Conservation (phyloP, 2,888 invertebrate species). For the Nemotelus pantherinus region DNA sequence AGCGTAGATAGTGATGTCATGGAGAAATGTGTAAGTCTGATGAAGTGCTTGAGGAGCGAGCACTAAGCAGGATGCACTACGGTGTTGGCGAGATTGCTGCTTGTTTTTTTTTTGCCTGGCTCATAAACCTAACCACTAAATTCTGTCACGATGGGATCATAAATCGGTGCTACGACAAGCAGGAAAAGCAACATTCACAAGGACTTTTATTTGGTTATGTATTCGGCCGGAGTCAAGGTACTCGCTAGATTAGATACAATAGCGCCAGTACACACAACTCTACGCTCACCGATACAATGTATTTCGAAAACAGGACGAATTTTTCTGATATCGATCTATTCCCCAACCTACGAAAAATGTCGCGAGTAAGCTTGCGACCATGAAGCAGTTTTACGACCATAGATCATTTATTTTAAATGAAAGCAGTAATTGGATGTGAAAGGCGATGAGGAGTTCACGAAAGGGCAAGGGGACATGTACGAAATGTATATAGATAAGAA, state of each 20-base stretch:
- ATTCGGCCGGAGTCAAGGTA: no score
- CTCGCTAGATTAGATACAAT: no score
- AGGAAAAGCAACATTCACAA: not conserved
- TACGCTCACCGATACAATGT: not conserved
- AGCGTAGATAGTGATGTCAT: conserved; percentile 31
- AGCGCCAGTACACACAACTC: no score
- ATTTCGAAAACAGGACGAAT: not conserved
- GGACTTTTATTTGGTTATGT: not conserved
- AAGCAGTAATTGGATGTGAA: conserved; percentile 39
- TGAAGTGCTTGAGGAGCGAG: not conserved
- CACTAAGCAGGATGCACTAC: conserved; percentile 19
- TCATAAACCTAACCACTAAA: conserved; percentile 15
- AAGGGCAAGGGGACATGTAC: not conserved
- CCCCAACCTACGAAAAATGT: not conserved
- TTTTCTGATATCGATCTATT: conserved; percentile 26
- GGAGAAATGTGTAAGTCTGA: conserved; percentile 9
- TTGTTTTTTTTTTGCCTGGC: not conserved
- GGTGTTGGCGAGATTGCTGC: not conserved
- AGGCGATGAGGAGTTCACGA: conserved; percentile 2
- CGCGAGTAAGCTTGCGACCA: not conserved
- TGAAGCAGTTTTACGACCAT: conserved; percentile 35
- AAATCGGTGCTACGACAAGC: conserved; percentile 28
- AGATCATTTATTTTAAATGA: conserved; percentile 40
- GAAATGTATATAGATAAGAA: conserved; percentile 9
- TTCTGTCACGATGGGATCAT: conserved; percentile 40